phyloP scores from a whole-genome alignment of 2,797 vertebrate genomes.

The Acomys russatus region DNA sequence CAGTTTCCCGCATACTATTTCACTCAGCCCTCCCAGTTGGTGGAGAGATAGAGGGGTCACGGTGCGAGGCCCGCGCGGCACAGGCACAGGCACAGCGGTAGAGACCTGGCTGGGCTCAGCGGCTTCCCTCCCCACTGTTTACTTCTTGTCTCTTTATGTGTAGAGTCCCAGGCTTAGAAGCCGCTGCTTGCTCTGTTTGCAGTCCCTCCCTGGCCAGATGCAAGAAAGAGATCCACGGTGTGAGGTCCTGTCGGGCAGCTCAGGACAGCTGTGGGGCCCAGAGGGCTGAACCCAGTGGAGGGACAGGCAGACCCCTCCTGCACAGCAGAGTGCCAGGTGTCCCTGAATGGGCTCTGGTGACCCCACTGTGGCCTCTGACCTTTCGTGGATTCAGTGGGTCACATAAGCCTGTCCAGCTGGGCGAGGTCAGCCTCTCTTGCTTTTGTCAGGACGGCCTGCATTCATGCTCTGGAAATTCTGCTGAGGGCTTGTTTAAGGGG shows the following conservation, averaged over 20 bases:
- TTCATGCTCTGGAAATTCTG: conserved; percentile 64
- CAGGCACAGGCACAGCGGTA: accelerated
- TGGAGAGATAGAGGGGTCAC: neutral
- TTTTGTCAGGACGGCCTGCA: conserved; percentile 72
- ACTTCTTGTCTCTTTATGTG: neutral
- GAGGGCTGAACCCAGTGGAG: conserved; percentile 65
- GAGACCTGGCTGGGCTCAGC: neutral
- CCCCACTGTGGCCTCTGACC: neutral
- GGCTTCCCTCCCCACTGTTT: neutral
- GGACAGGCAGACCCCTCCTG: conserved; percentile 30
- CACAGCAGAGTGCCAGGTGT: conserved; percentile 79
- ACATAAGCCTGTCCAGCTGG: conserved; percentile 76
- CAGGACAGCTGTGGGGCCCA: conserved; percentile 67
- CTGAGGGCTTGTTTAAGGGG: neutral
- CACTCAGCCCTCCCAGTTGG: neutral
- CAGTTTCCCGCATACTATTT: neutral
- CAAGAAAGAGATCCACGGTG: neutral
- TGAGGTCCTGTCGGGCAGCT: conserved; percentile 68
- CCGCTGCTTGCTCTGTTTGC: too few species aligned
- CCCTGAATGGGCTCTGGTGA: conserved; percentile 78
- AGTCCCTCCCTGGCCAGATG: neutral
- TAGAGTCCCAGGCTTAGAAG: neutral
- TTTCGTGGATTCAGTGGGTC: conserved; percentile 51
- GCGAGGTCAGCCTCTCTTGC: conserved; percentile 73
- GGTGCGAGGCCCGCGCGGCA: neutral